Conservation (phyloP, 2,113 vertebrate genomes). For the Poeciliopsis turrubarensis region DNA sequence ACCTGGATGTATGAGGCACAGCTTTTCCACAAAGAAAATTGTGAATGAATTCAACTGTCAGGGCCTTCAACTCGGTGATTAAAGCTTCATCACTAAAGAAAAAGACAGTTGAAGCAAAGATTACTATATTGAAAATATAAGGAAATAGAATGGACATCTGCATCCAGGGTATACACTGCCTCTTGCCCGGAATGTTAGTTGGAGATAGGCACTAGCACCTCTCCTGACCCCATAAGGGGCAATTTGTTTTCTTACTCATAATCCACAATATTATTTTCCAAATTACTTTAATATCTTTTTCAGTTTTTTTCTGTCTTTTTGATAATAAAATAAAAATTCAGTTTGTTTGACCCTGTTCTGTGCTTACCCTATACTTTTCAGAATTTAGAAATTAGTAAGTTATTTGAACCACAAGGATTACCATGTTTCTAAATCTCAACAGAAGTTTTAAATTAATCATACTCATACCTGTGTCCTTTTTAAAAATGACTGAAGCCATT, state of each 20-base stretch:
- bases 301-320: not conserved
- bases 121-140: not conserved
- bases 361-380: not conserved
- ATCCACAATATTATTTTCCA: not conserved
- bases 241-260: not conserved
- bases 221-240: too few species aligned
- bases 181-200: too few species aligned
- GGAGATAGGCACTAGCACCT: too few species aligned
- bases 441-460: not conserved
- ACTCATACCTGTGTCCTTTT: slow-evolving; percentile 55
- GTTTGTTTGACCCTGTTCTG: too few species aligned
- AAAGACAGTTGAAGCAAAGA: not conserved
- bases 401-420: not conserved
- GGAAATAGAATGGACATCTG: not conserved
- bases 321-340: not conserved
- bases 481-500: slow-evolving; percentile 50
- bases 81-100: not conserved
- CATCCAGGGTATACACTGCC: too few species aligned
- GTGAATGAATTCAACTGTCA: not conserved
- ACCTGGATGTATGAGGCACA: not conserved
- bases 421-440: not conserved
- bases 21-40: not conserved
- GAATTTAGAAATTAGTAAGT: not conserved
- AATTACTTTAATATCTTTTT: too few species aligned
- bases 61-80: not conserved